Evolutionary conservation across 2,888 invertebrate species (phyloP).

Genomic region (Scaptomyza caliginosa): DNA sequence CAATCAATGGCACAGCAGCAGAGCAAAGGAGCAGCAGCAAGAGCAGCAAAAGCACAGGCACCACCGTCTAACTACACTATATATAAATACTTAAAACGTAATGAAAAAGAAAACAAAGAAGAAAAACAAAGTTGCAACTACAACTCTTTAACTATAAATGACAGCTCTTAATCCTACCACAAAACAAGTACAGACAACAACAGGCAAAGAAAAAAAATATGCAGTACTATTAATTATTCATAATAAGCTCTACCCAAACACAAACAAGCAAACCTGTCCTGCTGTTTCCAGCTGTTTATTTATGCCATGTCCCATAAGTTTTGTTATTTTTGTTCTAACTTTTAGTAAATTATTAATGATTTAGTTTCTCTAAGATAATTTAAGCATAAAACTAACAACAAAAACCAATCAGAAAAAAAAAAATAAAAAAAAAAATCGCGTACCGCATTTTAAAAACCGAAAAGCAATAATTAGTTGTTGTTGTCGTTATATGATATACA

Average conservation of each 20-base stretch:
- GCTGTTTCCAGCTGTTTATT: slow-evolving; percentile 55
- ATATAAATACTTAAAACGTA: slow-evolving; percentile 45
- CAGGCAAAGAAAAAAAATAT: slow-evolving; percentile 19
- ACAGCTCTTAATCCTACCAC: slow-evolving; percentile 74
- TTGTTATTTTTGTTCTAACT: slow-evolving; percentile 78
- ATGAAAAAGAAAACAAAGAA: slow-evolving; percentile 6
- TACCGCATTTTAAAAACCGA: slow-evolving; percentile 74
- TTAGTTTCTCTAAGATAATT: slow-evolving; percentile 53
- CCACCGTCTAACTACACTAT: slow-evolving; percentile 68
- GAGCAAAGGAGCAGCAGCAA: slow-evolving; percentile 25
- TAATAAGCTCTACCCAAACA: slow-evolving; percentile 57
- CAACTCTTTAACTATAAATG: slow-evolving; percentile 74
- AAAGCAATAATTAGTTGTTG: slow-evolving; percentile 80
- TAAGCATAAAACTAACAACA: slow-evolving; percentile 47
- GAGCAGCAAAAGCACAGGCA: slow-evolving; percentile 54
- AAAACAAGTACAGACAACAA: slow-evolving; percentile 51
- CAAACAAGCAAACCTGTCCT: slow-evolving; percentile 24
- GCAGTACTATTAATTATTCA: slow-evolving; percentile 66
- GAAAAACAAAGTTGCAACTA: slow-evolving; percentile 59
- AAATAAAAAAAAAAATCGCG: slow-evolving; percentile 48
- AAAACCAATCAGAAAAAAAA: slow-evolving; percentile 25
- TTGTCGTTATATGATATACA: slow-evolving; percentile 73
- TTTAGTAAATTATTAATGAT: slow-evolving; percentile 78
- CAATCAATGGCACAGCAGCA: slow-evolving; percentile 26
- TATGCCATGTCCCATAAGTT: slow-evolving; percentile 63